Evolutionary conservation across 2,888 invertebrate genomes (phyloP), one percentile per base, ranked within the genome.

Genomic region (Latrodectus elegans): DNA sequence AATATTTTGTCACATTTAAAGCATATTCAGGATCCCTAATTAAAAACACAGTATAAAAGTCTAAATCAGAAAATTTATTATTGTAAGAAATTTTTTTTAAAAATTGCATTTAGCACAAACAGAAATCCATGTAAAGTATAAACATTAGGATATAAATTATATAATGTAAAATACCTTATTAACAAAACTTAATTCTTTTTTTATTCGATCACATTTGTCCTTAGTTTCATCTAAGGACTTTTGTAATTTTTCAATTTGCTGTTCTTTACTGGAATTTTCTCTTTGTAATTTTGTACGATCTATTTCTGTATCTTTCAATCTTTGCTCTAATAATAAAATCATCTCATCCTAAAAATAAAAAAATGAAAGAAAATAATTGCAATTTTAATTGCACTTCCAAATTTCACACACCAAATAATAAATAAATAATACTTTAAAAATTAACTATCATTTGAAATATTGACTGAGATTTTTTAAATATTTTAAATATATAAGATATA

Each of bases 291-390:
- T 89, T 22, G 73, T 52, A 9, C 84, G 74, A 52, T 88, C 88
- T 68, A 88, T 88, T 81, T 89, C 89, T 38, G 85, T 84, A 14
- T 89, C 89, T 84, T 89, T 89, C 51, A 89, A 55, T 10, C 84
- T 75, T 70, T 84, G 76, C 53, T 89, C 89, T 17, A 89, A 52
- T 8, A 83, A 73, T n/a, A 83, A 72, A n/a, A 89, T 78, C 85
- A 82, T 84, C 78, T 89, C 88, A 68, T 89, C 89, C 89, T 89
- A 49, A 64, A 64, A 76, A n/a, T n/a, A n/a, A n/a, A n/a, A n/a
- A n/a, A n/a, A n/a, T n/a, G n/a, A 3, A 14, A 74, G 10, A 71
- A 71, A 15, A 60, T 15, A 60, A 11, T 60, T 60, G 6, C 6
- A 38, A 38, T 38, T 38, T 38, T 38, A 38, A 38, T 38, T 6